phyloP scores from a whole-genome alignment of 2,113 vertebrate genomes.

The Xiphorhynchus elegans region DNA sequence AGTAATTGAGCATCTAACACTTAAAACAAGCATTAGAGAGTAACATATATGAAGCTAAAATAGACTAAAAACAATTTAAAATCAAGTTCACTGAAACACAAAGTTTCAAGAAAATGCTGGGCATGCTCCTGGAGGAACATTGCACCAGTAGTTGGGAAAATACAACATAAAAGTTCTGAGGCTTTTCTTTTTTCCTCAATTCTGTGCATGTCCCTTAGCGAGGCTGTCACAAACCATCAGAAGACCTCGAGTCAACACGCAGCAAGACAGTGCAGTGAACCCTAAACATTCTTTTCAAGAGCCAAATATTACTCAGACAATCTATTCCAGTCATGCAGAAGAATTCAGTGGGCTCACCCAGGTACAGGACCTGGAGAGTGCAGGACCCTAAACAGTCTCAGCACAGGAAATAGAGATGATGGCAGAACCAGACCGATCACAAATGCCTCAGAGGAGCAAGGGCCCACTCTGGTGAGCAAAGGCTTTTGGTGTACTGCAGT shows the following conservation, averaged over 20 bases:
- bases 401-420: background rate
- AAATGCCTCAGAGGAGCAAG: rapidly evolving
- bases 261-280: background rate
- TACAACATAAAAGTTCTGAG: background rate
- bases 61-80: background rate
- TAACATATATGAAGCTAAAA: background rate
- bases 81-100: background rate
- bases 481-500: too few relatives aligned
- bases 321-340: background rate
- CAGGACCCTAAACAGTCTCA: background rate
- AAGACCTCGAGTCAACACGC: rapidly evolving
- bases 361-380: background rate
- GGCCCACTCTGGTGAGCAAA: background rate
- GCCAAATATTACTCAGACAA: background rate
- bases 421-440: background rate
- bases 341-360: background rate
- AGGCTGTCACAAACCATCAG: rapidly evolving
- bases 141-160: background rate
- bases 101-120: background rate
- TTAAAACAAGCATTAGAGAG: background rate
- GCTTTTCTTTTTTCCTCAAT: too few relatives aligned
- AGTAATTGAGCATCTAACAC: background rate
- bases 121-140: background rate
- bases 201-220: background rate
- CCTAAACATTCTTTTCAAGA: background rate